phyloP scores from a whole-genome alignment of 2,113 vertebrate species.

The Rhea pennata region DNA sequence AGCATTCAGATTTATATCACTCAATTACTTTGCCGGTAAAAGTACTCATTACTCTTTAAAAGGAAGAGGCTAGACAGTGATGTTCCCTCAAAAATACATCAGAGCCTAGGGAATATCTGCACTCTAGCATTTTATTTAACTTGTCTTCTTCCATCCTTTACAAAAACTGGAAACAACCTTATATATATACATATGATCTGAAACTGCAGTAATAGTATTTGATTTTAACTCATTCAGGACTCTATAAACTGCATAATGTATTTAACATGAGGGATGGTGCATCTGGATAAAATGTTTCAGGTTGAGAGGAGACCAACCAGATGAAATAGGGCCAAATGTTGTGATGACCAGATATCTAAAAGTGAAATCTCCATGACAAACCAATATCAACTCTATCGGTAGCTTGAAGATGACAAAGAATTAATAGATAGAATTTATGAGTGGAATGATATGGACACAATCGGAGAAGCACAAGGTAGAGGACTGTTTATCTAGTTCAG shows the following conservation, averaged over 20 bases:
- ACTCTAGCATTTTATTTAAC: neutral
- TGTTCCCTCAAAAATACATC: fast-evolving
- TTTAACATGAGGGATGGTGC: neutral
- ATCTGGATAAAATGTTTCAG: neutral
- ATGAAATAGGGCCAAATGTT: neutral
- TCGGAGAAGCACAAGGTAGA: neutral
- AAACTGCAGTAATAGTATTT: neutral
- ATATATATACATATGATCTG: fast-evolving
- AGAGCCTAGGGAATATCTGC: neutral
- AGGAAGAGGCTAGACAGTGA: fast-evolving
- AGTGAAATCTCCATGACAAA: neutral
- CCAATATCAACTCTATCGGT: neutral
- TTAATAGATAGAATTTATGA: neutral
- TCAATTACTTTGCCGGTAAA: neutral
- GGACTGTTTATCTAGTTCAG: neutral
- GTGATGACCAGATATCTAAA: neutral
- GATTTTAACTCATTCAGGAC: neutral
- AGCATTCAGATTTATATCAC: neutral
- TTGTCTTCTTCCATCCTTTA: neutral
- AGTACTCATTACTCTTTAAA: neutral
- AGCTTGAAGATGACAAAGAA: neutral
- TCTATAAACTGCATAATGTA: neutral
- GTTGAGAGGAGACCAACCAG: neutral
- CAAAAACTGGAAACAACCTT: neutral
- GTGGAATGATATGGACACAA: fast-evolving